Conservation (phyloP, 2,888 invertebrate species). For the Chrysomela aeneicollis region DNA sequence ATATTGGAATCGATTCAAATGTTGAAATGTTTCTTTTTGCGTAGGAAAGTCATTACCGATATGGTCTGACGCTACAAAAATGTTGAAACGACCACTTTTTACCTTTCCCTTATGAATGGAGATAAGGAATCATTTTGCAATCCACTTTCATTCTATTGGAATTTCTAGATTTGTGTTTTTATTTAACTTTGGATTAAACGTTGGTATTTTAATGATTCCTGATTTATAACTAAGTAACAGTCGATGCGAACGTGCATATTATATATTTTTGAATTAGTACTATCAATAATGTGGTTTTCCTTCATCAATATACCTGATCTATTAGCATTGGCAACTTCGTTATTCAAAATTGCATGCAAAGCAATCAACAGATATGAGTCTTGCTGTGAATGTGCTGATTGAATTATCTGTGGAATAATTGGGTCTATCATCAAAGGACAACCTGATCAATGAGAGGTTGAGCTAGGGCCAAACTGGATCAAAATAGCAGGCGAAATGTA, state of each 20-base stretch:
- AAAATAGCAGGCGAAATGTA: no score
- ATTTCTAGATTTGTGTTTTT: constrained; percentile 15
- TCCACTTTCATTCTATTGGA: constrained; percentile 20
- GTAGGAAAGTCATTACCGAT: constrained; percentile 3
- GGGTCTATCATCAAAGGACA: no score
- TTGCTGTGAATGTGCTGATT: no score
- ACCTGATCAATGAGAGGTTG: no score
- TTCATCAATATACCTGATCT: neutral
- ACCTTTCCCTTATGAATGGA: constrained; percentile 8
- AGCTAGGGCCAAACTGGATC: no score
- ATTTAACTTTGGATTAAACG: constrained; percentile 13
- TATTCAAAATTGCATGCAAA: no score
- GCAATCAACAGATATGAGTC: no score
- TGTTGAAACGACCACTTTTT: constrained; percentile 23
- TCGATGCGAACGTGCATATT: constrained; percentile 17
- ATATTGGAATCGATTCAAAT: neutral
- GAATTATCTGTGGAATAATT: no score
- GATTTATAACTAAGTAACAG: constrained; percentile 21
- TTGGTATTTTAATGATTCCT: constrained; percentile 17
- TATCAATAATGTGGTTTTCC: neutral
- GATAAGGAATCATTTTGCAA: constrained; percentile 24
- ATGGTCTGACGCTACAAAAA: neutral
- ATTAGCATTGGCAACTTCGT: neutral
- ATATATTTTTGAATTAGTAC: constrained; percentile 1
- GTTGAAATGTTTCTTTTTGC: neutral